These are phyloP conservation scores for Trachymyrmex cornetzi DNA, from an alignment of 1,140 invertebrate genomes.

Conservation along the genomic window DNA sequence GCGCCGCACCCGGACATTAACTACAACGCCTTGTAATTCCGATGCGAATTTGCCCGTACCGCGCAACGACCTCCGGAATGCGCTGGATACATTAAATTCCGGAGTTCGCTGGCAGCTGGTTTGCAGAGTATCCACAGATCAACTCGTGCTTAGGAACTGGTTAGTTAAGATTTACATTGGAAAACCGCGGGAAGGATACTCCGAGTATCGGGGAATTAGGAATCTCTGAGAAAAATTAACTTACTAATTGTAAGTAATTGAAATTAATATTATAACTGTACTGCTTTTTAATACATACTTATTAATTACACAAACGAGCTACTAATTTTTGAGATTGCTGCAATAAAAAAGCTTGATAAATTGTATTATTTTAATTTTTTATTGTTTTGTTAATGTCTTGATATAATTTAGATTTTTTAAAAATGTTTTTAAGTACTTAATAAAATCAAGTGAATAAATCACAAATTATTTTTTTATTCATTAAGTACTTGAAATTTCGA, in stretches of 20 bases:
- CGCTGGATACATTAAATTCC: slow-evolving; percentile 56
- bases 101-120: slow-evolving; percentile 48
- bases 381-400: too few species aligned
- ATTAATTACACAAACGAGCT: not conserved
- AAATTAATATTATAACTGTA: not conserved
- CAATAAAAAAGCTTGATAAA: too few species aligned
- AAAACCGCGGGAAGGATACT: slow-evolving; percentile 19
- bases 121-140: slow-evolving; percentile 42
- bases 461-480: not conserved
- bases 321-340: not conserved
- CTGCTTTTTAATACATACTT: not conserved
- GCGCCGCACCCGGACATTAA: slow-evolving; percentile 40
- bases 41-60: slow-evolving; percentile 32
- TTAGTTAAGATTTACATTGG: slow-evolving; percentile 39
- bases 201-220: not conserved
- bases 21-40: slow-evolving; percentile 58
- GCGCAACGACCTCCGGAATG: slow-evolving; percentile 56
- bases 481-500: too few species aligned
- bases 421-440: too few species aligned
- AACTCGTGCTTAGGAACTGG: slow-evolving; percentile 12
- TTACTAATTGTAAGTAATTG: not conserved
- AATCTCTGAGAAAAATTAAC: not conserved
- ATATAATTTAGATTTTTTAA: too few species aligned
- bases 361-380: too few species aligned
- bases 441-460: too few species aligned